Evolutionary conservation across 2,113 vertebrate genomes (phyloP).

Genomic region (Benitochromis conjunctus): DNA sequence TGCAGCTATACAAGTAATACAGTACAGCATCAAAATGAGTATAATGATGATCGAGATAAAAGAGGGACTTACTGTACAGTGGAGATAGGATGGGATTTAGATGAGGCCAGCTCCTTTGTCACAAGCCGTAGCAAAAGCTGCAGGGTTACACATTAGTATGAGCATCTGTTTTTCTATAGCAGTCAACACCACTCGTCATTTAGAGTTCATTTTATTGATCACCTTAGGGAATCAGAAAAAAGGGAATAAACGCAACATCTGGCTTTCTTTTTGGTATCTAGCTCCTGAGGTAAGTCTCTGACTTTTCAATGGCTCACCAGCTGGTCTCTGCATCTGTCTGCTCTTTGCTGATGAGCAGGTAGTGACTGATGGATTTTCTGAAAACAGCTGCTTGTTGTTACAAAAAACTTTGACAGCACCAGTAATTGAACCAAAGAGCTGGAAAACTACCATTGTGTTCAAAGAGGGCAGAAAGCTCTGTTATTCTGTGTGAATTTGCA

Average conservation of each 20-base stretch:
- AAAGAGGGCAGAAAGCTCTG: neutral
- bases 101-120: slow-evolving; percentile 60
- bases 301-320: neutral
- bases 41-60: neutral
- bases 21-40: neutral
- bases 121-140: slow-evolving; percentile 71
- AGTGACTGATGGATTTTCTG: neutral
- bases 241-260: neutral
- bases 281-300: neutral
- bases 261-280: neutral
- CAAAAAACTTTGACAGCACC: neutral
- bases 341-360: neutral
- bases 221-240: neutral
- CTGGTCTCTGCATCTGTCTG: neutral
- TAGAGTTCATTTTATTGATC: neutral
- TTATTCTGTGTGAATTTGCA: neutral
- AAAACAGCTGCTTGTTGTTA: neutral
- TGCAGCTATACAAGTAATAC: neutral
- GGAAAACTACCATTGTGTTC: neutral
- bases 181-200: neutral
- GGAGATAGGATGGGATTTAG: slow-evolving; percentile 41
- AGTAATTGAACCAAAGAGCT: neutral
- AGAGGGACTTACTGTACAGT: slow-evolving; percentile 64
- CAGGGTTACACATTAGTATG: neutral
- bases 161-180: neutral